Percentiles rank a stretch among this genome's conserved stretches.
Conservation (phyloP, 2,888 invertebrate genomes). For the Disparrhopalites patrizii region DNA sequence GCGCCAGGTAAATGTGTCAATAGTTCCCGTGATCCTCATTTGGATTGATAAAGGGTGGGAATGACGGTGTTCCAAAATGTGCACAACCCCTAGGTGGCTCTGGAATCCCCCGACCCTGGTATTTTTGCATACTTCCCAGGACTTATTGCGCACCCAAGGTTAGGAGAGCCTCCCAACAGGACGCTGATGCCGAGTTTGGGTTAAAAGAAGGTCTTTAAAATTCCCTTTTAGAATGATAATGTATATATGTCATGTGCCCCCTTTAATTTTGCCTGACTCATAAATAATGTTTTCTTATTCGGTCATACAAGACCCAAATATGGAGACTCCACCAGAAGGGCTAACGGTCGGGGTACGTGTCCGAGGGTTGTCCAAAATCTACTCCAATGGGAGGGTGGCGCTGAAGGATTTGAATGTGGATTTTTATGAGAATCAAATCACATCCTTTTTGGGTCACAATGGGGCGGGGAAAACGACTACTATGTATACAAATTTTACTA, state of each 20-base stretch:
- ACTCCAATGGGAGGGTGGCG: conserved; percentile 64
- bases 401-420: conserved; percentile 71
- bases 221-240: no score
- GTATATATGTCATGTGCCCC: no score
- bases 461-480: conserved; percentile 92
- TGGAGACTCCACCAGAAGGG: conserved; percentile 56
- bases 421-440: conserved; percentile 77
- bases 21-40: background rate
- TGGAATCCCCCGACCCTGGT: conserved; percentile 59
- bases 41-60: no score
- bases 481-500: conserved; percentile 58
- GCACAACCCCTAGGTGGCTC: no score
- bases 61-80: no score
- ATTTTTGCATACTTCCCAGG: conserved; percentile 52
- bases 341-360: conserved; percentile 67
- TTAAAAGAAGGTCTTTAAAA: no score
- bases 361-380: conserved; percentile 67
- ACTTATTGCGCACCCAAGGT: background rate
- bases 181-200: no score
- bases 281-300: background rate
- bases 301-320: background rate
- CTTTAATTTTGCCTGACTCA: no score
- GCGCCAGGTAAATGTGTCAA: background rate
- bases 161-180: no score
- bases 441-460: conserved; percentile 80